A percentile compares a stretch with the other conserved stretches of the same genome.
phyloP scores from a whole-genome alignment of 2,888 invertebrate genomes.

The Subacronicta megacephala region DNA sequence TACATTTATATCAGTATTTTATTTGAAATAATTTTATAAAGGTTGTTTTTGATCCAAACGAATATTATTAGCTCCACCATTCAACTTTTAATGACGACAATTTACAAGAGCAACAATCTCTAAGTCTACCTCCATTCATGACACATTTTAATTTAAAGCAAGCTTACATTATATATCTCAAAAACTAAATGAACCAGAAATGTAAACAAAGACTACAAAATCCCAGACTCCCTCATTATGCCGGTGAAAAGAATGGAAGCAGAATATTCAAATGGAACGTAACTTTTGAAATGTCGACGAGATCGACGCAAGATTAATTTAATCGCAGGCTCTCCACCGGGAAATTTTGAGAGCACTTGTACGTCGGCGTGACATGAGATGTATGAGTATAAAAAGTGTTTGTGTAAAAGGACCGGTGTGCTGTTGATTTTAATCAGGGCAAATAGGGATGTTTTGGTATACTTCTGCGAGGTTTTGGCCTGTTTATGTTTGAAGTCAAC shows the following conservation, averaged over 20 bases:
- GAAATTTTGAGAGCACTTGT: slow-evolving; percentile 44
- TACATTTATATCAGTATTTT: no score
- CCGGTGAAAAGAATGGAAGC: slow-evolving; percentile 40
- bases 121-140: slow-evolving; percentile 17
- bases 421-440: slow-evolving; percentile 51
- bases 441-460: slow-evolving; percentile 29
- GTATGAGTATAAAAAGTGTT: slow-evolving; percentile 53
- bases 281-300: slow-evolving; percentile 47
- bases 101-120: slow-evolving; percentile 9
- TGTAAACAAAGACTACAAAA: slow-evolving; percentile 45
- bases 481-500: slow-evolving; percentile 24
- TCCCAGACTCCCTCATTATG: slow-evolving; percentile 44
- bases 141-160: slow-evolving; percentile 27
- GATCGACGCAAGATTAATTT: slow-evolving; percentile 59
- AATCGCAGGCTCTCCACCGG: slow-evolving; percentile 40
- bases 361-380: slow-evolving; percentile 42
- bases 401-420: slow-evolving; percentile 38
- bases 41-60: background rate
- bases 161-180: slow-evolving; percentile 14
- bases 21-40: no score
- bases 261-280: slow-evolving; percentile 50
- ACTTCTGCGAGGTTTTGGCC: slow-evolving; percentile 1
- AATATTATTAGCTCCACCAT: background rate
- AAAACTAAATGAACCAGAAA: slow-evolving; percentile 42
- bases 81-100: background rate